Evolutionary conservation across 2,888 invertebrate genomes (phyloP).

Genomic region (Oxystoma pomonae): DNA sequence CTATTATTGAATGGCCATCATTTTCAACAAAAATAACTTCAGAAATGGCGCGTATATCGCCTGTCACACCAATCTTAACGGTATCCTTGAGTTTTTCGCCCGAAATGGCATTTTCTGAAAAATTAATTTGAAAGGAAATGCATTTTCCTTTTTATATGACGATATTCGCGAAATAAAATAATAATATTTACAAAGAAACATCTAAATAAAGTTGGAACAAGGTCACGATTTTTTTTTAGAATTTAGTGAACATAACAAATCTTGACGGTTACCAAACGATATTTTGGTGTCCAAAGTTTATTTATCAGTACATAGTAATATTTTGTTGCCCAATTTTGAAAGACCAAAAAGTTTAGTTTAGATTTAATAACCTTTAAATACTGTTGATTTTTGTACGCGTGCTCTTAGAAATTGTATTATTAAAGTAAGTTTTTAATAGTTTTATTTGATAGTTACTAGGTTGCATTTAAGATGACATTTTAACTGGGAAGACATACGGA

Average conservation of each 20-base stretch:
- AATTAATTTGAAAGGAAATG: too few species aligned
- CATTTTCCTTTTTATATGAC: too few species aligned
- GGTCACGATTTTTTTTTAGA: not conserved
- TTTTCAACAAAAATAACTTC: conserved; percentile 30
- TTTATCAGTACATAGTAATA: not conserved
- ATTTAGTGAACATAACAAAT: not conserved
- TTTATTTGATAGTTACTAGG: too few species aligned
- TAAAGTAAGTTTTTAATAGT: too few species aligned
- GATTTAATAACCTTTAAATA: not conserved
- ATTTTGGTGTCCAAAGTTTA: not conserved
- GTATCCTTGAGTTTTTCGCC: conserved; percentile 16
- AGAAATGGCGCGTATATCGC: conserved; percentile 27
- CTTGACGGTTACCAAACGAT: not conserved
- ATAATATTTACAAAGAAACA: not conserved
- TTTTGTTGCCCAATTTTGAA: not conserved
- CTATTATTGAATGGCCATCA: conserved; percentile 25
- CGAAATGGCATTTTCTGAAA: not conserved
- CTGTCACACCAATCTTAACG: conserved; percentile 30
- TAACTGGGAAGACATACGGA: not conserved
- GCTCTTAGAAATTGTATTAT: too few species aligned
- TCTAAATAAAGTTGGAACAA: not conserved
- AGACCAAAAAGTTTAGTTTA: not conserved
- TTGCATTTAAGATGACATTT: too few species aligned
- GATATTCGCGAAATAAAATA: too few species aligned
- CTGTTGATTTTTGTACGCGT: too few species aligned